Conservation (phyloP, 2,797 vertebrate species). For the Alectoris magna region DNA sequence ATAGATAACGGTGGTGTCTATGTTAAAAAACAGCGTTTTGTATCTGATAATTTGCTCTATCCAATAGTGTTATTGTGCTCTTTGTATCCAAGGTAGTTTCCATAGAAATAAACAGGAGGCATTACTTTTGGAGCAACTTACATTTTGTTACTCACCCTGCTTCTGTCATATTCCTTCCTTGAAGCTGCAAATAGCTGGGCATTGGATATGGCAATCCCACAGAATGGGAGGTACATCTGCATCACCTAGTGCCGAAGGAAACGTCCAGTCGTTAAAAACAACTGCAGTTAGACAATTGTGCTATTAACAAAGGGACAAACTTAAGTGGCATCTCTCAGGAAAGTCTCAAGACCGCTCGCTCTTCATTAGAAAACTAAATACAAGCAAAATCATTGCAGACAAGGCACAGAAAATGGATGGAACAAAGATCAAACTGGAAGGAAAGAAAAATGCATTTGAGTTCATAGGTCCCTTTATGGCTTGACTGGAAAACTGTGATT, state of each 20-base stretch:
- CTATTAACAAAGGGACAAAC: background rate
- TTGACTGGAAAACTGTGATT: background rate
- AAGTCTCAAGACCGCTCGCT: background rate
- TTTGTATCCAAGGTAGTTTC: no score
- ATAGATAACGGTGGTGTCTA: no score
- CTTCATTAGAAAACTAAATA: background rate
- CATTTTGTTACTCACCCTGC: constrained; percentile 88
- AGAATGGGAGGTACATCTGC: constrained; percentile 99
- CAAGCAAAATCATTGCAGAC: background rate
- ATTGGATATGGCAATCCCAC: constrained; percentile 97
- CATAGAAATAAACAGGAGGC: no score
- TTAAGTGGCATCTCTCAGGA: background rate
- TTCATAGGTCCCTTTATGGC: background rate
- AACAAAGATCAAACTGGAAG: background rate
- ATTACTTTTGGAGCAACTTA: no score
- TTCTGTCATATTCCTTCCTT: constrained; percentile 98
- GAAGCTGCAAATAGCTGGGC: constrained; percentile 97
- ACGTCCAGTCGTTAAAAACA: background rate
- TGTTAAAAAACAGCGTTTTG: no score
- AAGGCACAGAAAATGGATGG: background rate
- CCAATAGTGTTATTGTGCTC: no score
- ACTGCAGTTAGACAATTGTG: background rate
- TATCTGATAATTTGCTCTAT: no score
- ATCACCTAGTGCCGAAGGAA: constrained; percentile 87
- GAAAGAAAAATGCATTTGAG: background rate